Evolutionary conservation across 2,888 invertebrate species (phyloP).

Genomic region (Malacosoma neustria): DNA sequence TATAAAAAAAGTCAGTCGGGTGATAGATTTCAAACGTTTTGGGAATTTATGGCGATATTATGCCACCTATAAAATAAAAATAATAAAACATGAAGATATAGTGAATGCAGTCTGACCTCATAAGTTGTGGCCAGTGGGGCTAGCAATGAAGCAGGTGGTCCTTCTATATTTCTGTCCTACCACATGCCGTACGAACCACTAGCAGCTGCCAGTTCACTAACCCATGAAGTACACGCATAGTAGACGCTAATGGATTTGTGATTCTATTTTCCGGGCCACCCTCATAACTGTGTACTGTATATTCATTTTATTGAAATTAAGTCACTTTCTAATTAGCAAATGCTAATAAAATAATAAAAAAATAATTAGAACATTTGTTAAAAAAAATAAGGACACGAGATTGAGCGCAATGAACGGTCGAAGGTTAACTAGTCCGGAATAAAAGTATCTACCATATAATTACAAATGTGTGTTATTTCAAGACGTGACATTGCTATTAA

Average conservation of each 20-base stretch:
- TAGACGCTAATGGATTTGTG: slow-evolving; percentile 31
- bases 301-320: slow-evolving; percentile 2
- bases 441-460: background rate
- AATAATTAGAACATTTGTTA: background rate
- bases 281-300: slow-evolving; percentile 6
- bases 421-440: slow-evolving; percentile 3
- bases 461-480: slow-evolving; percentile 16
- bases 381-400: background rate
- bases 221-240: slow-evolving; percentile 32
- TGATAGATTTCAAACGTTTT: background rate
- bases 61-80: no score
- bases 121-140: slow-evolving; percentile 8
- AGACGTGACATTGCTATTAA: slow-evolving; percentile 19
- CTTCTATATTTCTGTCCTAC: slow-evolving; percentile 24
- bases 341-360: background rate
- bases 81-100: slow-evolving; percentile 15
- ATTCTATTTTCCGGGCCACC: slow-evolving; percentile 17
- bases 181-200: slow-evolving; percentile 22
- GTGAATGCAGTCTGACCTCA: slow-evolving; percentile 4
- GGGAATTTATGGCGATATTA: no score
- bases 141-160: slow-evolving; percentile 20
- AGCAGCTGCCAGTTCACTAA: slow-evolving; percentile 54
- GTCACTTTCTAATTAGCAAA: background rate
- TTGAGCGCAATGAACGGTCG: background rate
- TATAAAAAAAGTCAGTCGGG: background rate